Percentiles rank a stretch among this genome's conserved stretches.
Evolutionary conservation across 2,888 invertebrate genomes (phyloP).

Genomic region (Salpingus planirostris): DNA sequence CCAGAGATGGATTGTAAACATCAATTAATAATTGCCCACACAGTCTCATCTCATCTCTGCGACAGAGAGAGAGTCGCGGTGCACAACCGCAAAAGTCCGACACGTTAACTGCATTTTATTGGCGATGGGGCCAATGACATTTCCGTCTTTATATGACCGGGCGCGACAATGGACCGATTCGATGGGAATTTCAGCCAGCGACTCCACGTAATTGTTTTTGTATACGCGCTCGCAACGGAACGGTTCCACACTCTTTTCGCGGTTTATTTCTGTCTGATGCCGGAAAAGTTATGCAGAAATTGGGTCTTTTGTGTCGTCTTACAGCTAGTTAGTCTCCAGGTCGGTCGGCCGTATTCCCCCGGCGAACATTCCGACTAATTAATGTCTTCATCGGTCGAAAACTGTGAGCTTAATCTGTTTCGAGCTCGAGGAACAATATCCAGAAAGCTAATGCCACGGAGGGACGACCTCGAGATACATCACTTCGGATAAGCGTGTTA

Average conservation of each 20-base stretch:
- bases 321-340: no score
- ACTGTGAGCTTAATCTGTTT: slow-evolving; percentile 15
- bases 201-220: no score
- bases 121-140: not conserved
- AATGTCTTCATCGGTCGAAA: slow-evolving; percentile 17
- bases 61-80: not conserved
- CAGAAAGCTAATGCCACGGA: not conserved
- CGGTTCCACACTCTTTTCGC: no score
- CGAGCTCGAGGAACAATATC: slow-evolving; percentile 6
- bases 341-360: slow-evolving; percentile 4
- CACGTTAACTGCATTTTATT: not conserved
- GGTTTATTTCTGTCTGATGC: no score
- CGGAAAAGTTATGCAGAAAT: no score
- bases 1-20: not conserved
- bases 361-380: slow-evolving; percentile 16
- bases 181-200: no score
- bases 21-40: not conserved
- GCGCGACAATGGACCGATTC: no score
- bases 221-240: no score
- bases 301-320: no score
- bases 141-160: no score
- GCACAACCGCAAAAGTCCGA: not conserved
- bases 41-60: not conserved
- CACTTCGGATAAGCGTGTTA: slow-evolving; percentile 3
- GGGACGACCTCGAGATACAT: not conserved